These are phyloP conservation scores for Styela plicata DNA, from an alignment of 23 tunicate genomes.

Conservation along the genomic window DNA sequence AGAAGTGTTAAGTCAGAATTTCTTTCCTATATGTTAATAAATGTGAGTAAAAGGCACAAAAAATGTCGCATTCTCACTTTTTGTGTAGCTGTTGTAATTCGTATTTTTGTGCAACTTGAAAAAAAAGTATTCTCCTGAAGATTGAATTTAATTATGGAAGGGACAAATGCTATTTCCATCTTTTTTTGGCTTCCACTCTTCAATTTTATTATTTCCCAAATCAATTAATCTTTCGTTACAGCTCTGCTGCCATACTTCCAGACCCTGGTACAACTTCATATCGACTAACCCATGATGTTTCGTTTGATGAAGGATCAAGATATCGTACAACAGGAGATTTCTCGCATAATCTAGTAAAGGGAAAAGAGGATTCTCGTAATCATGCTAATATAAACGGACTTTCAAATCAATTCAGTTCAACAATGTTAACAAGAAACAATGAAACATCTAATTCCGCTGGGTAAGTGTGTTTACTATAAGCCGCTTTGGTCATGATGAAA, in stretches of 20 bases:
- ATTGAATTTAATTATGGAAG: no score
- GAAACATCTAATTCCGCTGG: neutral
- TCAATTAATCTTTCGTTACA: constrained; percentile 25
- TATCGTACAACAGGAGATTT: constrained; percentile 44
- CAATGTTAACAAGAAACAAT: constrained; percentile 1
- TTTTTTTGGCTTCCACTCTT: no score
- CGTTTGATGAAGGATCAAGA: constrained; percentile 85
- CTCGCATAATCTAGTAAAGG: constrained; percentile 15
- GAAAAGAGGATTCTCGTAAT: constrained; percentile 7
- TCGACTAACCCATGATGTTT: constrained; percentile 68
- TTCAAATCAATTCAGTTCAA: neutral
- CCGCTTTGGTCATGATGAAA: no score
- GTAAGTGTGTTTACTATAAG: neutral
- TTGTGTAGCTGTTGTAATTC: no score
- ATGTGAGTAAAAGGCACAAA: no score
- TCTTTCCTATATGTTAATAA: no score
- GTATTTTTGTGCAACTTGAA: no score
- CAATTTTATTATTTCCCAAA: no score
- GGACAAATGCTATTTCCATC: no score
- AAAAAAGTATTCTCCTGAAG: no score
- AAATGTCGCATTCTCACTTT: no score
- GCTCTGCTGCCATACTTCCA: constrained; percentile 61
- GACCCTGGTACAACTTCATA: constrained; percentile 63
- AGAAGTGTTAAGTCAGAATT: no score
- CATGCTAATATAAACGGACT: constrained; percentile 9